phyloP scores from a whole-genome alignment of 2,888 invertebrate species.

The Lasioglossum zephyrum region DNA sequence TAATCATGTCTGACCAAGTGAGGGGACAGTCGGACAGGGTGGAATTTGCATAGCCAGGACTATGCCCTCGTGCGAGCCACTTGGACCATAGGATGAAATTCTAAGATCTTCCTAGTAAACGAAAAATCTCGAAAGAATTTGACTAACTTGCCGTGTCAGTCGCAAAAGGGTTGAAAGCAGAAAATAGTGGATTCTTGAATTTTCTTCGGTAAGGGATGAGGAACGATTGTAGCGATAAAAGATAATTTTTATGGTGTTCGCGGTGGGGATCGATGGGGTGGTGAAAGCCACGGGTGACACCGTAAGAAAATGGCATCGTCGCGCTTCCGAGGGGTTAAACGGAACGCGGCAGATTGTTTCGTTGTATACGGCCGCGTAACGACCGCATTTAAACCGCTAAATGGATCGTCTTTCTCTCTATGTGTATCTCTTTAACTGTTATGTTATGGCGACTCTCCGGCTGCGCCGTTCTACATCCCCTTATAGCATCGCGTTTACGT shows the following conservation, averaged over 20 bases:
- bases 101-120: not conserved
- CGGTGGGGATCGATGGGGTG: not conserved
- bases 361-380: slow-evolving; percentile 68
- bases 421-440: slow-evolving; percentile 79
- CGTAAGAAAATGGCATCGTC: not conserved
- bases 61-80: slow-evolving; percentile 14
- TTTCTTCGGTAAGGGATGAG: not conserved
- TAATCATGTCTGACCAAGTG: slow-evolving; percentile 82
- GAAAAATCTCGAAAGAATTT: not conserved
- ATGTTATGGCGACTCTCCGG: slow-evolving; percentile 80
- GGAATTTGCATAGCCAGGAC: slow-evolving; percentile 79
- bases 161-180: not conserved
- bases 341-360: slow-evolving; percentile 68
- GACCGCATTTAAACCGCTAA: slow-evolving; percentile 72
- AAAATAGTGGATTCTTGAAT: not conserved
- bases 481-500: slow-evolving; percentile 85
- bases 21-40: slow-evolving; percentile 74
- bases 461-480: slow-evolving; percentile 79
- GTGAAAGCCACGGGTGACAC: not conserved
- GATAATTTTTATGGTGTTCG: not conserved
- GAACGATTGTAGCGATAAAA: not conserved
- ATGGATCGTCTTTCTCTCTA: slow-evolving; percentile 73
- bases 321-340: slow-evolving; percentile 12
- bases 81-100: not conserved
- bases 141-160: not conserved